These are phyloP conservation scores for Thelaira solivaga DNA, from an alignment of 2,888 invertebrate species.

Conservation along the genomic window DNA sequence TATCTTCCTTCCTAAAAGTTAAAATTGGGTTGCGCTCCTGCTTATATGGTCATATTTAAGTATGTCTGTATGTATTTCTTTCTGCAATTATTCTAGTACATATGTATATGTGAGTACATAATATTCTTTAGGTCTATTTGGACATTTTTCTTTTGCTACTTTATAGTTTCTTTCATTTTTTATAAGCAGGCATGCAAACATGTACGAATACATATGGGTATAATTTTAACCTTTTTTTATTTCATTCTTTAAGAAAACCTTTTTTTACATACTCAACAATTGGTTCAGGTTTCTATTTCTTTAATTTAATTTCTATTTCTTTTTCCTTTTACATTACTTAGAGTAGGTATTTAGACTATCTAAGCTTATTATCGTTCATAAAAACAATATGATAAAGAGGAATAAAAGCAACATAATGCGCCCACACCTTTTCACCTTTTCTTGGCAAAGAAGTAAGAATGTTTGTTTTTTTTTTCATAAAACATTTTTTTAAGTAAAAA, in stretches of 20 bases:
- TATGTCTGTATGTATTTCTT: too few species aligned
- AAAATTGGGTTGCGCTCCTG: too few species aligned
- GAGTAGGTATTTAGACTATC: conserved; percentile 3
- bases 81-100: neutral
- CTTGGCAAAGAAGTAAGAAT: neutral
- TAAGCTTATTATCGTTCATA: conserved; percentile 16
- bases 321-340: conserved; percentile 3
- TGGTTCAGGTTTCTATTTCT: conserved; percentile 37
- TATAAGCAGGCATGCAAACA: too few species aligned
- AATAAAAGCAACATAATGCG: neutral
- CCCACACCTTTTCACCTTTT: conserved; percentile 5
- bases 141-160: too few species aligned
- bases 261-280: conserved; percentile 29
- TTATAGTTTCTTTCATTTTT: too few species aligned
- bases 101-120: too few species aligned
- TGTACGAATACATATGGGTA: neutral
- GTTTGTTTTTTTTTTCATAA: too few species aligned
- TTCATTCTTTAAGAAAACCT: conserved; percentile 3
- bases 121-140: too few species aligned
- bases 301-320: neutral
- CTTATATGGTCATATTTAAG: neutral
- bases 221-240: neutral
- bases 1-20: conserved; percentile 21
- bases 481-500: neutral
- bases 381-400: neutral